A percentile compares a stretch with the other conserved stretches of the same genome.
These are phyloP conservation scores for Dysidea cf. avara DNA, from an alignment of 37 sponge, comb jelly and placozoan genomes.

Conservation along the genomic window DNA sequence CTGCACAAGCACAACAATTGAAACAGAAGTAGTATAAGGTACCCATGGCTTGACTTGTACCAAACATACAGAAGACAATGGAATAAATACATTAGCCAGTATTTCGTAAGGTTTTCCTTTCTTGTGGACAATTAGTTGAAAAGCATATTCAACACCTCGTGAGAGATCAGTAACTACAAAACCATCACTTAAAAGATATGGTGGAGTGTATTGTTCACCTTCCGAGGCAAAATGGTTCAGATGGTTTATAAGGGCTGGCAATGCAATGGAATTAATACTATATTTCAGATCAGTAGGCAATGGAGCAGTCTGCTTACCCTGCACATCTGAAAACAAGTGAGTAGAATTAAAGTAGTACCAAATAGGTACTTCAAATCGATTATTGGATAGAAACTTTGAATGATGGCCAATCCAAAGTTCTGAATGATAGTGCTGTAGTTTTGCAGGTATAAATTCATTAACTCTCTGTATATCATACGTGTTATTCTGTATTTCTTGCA, in stretches of 20 bases:
- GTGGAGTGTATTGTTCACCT: neutral
- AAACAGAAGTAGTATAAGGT: neutral
- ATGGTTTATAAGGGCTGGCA: slow-evolving; percentile 31
- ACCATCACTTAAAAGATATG: slow-evolving; percentile 46
- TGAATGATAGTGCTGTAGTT: slow-evolving; percentile 8
- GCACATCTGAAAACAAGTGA: slow-evolving; percentile 6
- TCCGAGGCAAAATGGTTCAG: slow-evolving; percentile 18
- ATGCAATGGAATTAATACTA: slow-evolving; percentile 29
- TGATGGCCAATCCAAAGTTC: slow-evolving; percentile 25
- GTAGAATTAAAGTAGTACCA: slow-evolving; percentile 66
- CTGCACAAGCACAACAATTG: slow-evolving; percentile 3
- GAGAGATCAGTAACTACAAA: slow-evolving; percentile 34
- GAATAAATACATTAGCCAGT: slow-evolving; percentile 48
- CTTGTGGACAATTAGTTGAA: slow-evolving; percentile 37
- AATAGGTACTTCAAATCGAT: slow-evolving; percentile 20
- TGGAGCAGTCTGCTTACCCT: slow-evolving; percentile 22
- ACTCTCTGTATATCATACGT: slow-evolving; percentile 5
- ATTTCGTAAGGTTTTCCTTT: slow-evolving; percentile 21
- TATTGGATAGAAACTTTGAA: slow-evolving; percentile 11
- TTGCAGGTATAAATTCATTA: slow-evolving; percentile 9
- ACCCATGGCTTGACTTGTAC: slow-evolving; percentile 2
- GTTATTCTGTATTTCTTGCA: slow-evolving; percentile 4
- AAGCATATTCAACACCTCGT: slow-evolving; percentile 38
- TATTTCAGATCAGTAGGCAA: slow-evolving; percentile 19
- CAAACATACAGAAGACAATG: slow-evolving; percentile 48